Conservation (phyloP, 23 tunicate genomes). For the Halocynthia aurantium region DNA sequence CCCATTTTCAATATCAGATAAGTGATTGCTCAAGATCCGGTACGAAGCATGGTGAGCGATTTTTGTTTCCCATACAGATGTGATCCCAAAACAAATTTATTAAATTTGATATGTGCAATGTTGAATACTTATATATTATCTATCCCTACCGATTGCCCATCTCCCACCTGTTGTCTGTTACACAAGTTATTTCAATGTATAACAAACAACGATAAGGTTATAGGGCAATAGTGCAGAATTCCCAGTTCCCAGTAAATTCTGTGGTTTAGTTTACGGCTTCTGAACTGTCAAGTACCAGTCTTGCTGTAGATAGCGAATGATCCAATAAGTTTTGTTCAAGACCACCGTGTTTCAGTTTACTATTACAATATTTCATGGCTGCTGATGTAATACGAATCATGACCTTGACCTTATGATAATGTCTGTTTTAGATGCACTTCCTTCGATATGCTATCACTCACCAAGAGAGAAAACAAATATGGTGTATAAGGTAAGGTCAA, state of each 20-base stretch:
- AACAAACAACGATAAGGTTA: too few relatives aligned
- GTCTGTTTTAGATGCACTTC: background rate
- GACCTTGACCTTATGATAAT: background rate
- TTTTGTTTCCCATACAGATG: background rate
- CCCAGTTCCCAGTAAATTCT: too few relatives aligned
- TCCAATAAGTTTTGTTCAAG: too few relatives aligned
- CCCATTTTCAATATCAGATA: conserved; percentile 36
- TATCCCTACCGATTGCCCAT: conserved; percentile 6
- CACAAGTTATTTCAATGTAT: too few relatives aligned
- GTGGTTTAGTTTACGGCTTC: too few relatives aligned
- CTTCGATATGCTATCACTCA: conserved; percentile 16
- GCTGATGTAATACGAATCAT: too few relatives aligned
- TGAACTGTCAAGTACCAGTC: too few relatives aligned
- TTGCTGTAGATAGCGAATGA: too few relatives aligned
- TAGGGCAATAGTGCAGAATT: too few relatives aligned
- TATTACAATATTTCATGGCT: too few relatives aligned
- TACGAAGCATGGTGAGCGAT: conserved; percentile 30
- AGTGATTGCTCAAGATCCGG: conserved; percentile 10
- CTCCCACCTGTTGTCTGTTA: background rate
- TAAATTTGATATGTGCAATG: background rate
- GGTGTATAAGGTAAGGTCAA: conserved; percentile 4
- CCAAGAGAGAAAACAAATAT: conserved; percentile 12
- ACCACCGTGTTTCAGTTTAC: too few relatives aligned
- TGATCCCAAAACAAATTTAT: background rate
- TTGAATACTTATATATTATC: background rate